These are phyloP conservation scores for Celastrina argiolus DNA, from an alignment of 2,888 invertebrate species.

Conservation along the genomic window DNA sequence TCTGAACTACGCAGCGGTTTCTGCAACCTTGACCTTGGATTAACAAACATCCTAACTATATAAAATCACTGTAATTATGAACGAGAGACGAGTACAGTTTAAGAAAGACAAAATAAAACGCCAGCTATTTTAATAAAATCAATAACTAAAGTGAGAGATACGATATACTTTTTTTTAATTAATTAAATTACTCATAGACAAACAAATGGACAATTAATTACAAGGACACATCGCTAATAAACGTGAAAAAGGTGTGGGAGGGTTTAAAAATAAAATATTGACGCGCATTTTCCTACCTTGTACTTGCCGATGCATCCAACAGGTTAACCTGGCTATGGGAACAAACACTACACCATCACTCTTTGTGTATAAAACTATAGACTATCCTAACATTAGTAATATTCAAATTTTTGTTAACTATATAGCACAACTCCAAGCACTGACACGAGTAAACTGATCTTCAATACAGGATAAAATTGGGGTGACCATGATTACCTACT, in stretches of 20 bases:
- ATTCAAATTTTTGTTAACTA: not conserved
- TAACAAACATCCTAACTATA: too few species aligned
- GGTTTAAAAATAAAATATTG: conserved; percentile 15
- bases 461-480: conserved; percentile 13
- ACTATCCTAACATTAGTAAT: not conserved
- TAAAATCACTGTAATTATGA: not conserved
- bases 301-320: not conserved
- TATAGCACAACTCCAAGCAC: not conserved
- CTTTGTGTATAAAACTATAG: not conserved
- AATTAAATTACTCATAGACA: not conserved
- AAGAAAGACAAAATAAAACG: not conserved
- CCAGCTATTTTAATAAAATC: conserved; percentile 1
- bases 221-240: not conserved
- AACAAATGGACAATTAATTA: too few species aligned
- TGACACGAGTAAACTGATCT: conserved; percentile 16
- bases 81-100: not conserved
- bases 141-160: not conserved
- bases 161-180: not conserved
- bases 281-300: conserved; percentile 11
- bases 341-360: conserved; percentile 7
- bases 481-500: conserved; percentile 7
- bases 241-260: not conserved
- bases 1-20: not conserved
- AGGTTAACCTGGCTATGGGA: not conserved
- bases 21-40: conserved; percentile 3